Conservation (phyloP, 2,888 invertebrate genomes). For the Beris chalybata region DNA sequence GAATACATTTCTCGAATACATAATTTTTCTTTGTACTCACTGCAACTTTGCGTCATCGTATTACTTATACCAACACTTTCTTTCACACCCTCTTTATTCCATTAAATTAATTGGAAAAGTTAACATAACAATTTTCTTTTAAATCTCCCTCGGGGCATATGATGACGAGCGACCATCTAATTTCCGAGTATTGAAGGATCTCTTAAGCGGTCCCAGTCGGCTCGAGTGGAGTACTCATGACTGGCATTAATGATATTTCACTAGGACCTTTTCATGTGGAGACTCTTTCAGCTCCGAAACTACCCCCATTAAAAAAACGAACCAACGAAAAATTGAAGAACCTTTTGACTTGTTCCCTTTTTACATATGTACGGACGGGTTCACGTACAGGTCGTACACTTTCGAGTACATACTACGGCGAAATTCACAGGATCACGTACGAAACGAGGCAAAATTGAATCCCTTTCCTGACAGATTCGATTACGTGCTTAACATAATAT, state of each 20-base stretch:
- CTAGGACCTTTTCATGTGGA: slow-evolving; percentile 12
- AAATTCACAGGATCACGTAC: slow-evolving; percentile 38
- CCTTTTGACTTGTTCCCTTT: slow-evolving; percentile 36
- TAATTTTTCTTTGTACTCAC: too few species aligned
- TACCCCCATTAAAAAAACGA: slow-evolving; percentile 10
- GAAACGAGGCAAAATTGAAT: slow-evolving; percentile 39
- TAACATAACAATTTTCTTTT: slow-evolving; percentile 27
- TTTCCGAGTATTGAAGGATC: slow-evolving; percentile 23
- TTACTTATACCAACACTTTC: too few species aligned
- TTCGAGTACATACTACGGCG: background rate
- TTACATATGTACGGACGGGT: slow-evolving; percentile 27
- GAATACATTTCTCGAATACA: too few species aligned
- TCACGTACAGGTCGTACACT: background rate
- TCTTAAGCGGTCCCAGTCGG: slow-evolving; percentile 19
- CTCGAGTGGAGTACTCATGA: slow-evolving; percentile 7
- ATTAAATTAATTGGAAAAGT: slow-evolving; percentile 33
- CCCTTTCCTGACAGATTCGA: slow-evolving; percentile 38
- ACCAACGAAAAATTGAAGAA: slow-evolving; percentile 33
- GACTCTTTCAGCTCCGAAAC: background rate
- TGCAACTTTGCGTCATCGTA: too few species aligned
- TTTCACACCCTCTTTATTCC: background rate
- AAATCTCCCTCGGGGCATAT: slow-evolving; percentile 17
- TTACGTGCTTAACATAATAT: slow-evolving; percentile 41
- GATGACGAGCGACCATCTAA: slow-evolving; percentile 28
- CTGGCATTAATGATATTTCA: slow-evolving; percentile 26